phyloP scores from a whole-genome alignment of 2,113 vertebrate species.

The Amblyopsis rosae region DNA sequence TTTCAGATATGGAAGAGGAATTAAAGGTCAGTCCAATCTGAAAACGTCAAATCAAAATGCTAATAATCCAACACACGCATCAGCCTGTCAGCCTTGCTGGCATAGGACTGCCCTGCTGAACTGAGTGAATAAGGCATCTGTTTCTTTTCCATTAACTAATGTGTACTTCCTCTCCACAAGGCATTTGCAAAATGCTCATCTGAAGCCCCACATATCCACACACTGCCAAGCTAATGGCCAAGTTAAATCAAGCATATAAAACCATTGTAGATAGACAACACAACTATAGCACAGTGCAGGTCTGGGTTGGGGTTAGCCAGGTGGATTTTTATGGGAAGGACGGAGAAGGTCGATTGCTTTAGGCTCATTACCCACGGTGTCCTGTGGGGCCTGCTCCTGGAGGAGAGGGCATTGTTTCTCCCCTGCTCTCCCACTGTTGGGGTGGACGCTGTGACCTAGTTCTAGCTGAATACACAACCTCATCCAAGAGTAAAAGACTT shows the following conservation, averaged over 20 bases:
- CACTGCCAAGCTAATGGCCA: conserved; percentile 7
- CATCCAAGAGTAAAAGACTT: conserved; percentile 56
- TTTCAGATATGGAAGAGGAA: conserved; percentile 96
- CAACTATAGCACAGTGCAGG: conserved; percentile 6
- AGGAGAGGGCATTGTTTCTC: conserved; percentile 55
- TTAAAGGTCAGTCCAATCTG: conserved; percentile 83
- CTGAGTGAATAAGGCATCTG: not conserved
- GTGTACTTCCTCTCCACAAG: too few species aligned
- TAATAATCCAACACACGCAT: not conserved
- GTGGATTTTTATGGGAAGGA: conserved; percentile 54
- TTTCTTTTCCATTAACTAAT: conserved; percentile 6
- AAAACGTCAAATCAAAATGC: not conserved
- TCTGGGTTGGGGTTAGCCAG: conserved; percentile 42
- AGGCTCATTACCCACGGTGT: conserved; percentile 64
- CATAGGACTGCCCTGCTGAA: not conserved
- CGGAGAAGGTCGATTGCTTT: conserved; percentile 61
- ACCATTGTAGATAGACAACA: conserved; percentile 38
- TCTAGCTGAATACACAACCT: conserved; percentile 65
- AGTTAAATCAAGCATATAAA: conserved; percentile 44
- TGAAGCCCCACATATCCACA: conserved; percentile 2
- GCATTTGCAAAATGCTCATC: too few species aligned
- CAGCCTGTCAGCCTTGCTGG: conserved; percentile 4
- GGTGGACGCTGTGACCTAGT: conserved; percentile 73
- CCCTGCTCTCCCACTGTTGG: conserved; percentile 64
- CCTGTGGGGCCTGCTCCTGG: conserved; percentile 59